Evolutionary conservation across 2,113 vertebrate species (phyloP), one percentile per base, ranked within the genome.

Genomic region (Ariopsis seemanni): DNA sequence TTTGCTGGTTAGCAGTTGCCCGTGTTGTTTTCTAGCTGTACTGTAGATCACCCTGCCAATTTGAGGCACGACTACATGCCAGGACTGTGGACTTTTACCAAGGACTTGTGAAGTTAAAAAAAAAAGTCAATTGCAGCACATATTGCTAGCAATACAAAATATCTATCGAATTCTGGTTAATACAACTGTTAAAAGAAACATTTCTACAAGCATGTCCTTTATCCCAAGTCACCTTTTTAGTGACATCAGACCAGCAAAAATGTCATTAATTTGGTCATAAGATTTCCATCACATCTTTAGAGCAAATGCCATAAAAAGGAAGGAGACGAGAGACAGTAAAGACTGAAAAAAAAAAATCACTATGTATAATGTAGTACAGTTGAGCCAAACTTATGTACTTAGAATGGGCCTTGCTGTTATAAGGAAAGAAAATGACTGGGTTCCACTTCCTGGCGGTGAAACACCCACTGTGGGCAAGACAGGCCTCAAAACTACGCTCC

Each of bases 211-310:
- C 20, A 65, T 77, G 17, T 30, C 52, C 69, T 86, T 83, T 7
- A 60, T 69, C 42, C 1, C 57, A 62, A 72, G 87, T 48, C 71
- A 60, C 53, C n/a, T 27, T 84, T 84, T 84, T 42, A 83, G 87
- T 7, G 58, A 84, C 72, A 88, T 87, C 65, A 34, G 90, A 92
- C 71, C 80, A 89, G 92, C 42, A 92, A 95, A 95, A 96, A 96
- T 94, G 93, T 93, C 92, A 95, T 93, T 95, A 94, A 93, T 94
- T 94, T 94, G 91, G 93, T 89, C 91, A 90, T 95, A 96, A 93
- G 92, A 93, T 92, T 92, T 94, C 90, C 90, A 92, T 93, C 93
- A 89, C 87, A 89, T 96, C 96, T 95, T 93, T 94, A 94, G 93
- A 89, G 91, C 65, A 86, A 95, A 94, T 91, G 90, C 93, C 93